phyloP scores from a whole-genome alignment of 1,140 invertebrate genomes.

The Cylas formicarius region DNA sequence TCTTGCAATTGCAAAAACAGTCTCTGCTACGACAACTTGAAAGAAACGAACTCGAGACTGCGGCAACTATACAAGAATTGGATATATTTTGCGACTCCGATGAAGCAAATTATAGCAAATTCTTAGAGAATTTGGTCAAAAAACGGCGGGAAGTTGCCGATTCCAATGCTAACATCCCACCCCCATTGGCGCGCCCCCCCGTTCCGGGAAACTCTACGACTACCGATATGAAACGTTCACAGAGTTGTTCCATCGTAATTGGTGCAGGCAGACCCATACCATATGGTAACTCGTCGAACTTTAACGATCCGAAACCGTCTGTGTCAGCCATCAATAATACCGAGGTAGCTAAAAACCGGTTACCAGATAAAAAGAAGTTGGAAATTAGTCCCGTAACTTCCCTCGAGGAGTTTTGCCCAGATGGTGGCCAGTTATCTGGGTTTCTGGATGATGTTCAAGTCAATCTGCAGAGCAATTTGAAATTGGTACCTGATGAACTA shows the following conservation, averaged over 20 bases:
- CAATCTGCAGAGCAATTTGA: slow-evolving; percentile 44
- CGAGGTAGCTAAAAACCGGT: slow-evolving; percentile 29
- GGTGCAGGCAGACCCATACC: slow-evolving; percentile 38
- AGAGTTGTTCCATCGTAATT: slow-evolving; percentile 41
- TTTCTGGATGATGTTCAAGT: slow-evolving; percentile 69
- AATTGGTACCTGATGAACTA: slow-evolving; percentile 34
- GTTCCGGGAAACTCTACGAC: not conserved
- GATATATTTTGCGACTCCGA: slow-evolving; percentile 77
- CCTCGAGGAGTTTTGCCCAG: slow-evolving; percentile 82
- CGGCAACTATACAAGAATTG: slow-evolving; percentile 71
- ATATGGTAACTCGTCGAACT: slow-evolving; percentile 21
- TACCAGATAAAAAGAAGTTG: slow-evolving; percentile 32
- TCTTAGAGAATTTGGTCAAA: slow-evolving; percentile 66
- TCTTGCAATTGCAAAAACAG: slow-evolving; percentile 83
- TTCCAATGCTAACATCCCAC: slow-evolving; percentile 42
- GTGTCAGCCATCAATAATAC: not conserved
- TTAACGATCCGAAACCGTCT: slow-evolving; percentile 2
- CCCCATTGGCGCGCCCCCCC: slow-evolving; percentile 14
- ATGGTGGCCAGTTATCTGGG: slow-evolving; percentile 64
- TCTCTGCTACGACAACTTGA: slow-evolving; percentile 82
- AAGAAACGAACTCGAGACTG: slow-evolving; percentile 78
- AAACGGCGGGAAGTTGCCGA: slow-evolving; percentile 65
- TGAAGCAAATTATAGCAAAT: slow-evolving; percentile 84
- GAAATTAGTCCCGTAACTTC: slow-evolving; percentile 47
- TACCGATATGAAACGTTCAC: slow-evolving; percentile 42